These are phyloP conservation scores for Bombyx mori DNA, from an alignment of 1,140 invertebrate species.

Conservation along the genomic window DNA sequence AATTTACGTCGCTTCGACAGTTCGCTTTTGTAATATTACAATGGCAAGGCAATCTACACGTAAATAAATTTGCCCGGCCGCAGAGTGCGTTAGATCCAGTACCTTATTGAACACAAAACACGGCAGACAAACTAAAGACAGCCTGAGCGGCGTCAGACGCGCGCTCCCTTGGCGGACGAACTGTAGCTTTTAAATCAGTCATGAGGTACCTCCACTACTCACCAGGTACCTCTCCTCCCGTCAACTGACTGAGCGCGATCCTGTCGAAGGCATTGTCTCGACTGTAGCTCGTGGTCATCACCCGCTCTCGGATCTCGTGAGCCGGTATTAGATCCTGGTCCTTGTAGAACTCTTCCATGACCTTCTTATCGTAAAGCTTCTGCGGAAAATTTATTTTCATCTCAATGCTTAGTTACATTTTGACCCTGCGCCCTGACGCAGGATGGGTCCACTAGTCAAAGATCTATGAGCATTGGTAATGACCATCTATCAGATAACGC, in stretches of 20 bases:
- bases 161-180: no score
- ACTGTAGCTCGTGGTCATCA: constrained; percentile 31
- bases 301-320: constrained; percentile 29
- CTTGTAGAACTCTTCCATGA: constrained; percentile 45
- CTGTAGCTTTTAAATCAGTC: no score
- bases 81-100: no score
- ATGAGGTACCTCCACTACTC: background rate
- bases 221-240: constrained; percentile 40
- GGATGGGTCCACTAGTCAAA: background rate
- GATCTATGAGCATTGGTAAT: background rate
- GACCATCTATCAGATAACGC: no score
- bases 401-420: background rate
- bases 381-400: constrained; percentile 12
- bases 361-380: constrained; percentile 52
- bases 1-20: no score
- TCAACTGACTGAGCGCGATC: constrained; percentile 50
- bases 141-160: no score
- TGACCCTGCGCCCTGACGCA: no score
- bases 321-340: constrained; percentile 30
- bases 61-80: no score
- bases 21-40: no score
- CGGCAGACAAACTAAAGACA: no score
- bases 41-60: no score
- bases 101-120: no score
- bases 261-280: constrained; percentile 48